Evolutionary conservation across 2,113 vertebrate genomes (phyloP), one percentile per base, ranked within the genome.

Genomic region (Coryphaenoides rupestris): DNA sequence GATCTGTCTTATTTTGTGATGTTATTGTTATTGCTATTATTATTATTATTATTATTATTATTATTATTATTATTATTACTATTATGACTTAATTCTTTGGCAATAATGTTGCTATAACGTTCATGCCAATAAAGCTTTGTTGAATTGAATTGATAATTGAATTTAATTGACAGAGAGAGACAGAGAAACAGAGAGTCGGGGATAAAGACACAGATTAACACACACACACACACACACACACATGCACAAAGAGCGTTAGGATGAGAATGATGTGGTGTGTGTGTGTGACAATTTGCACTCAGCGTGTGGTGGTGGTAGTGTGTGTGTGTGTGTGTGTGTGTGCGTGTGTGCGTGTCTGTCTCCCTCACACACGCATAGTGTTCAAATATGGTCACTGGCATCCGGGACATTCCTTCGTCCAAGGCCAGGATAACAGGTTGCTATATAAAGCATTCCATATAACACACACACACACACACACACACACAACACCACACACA

Each of bases 301-400:
- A 61, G 13, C 55, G 68, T 77, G 64, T 23, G 13, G 33, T 61
- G 58, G 13, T 21, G 54, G 17, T 64, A 52, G 50, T 21, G 62
- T 40, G 24, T 55, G 24, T 55, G 26, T 65, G 53, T 46, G 53
- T 55, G 50, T 53, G 61, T 28, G 70, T 66, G 80, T 68, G 77
- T 74, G 73, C 59, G 24, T 63, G 68, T 67, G 55, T 66, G 45
- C 62, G 26, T 33, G 28, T 33, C 7, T 40, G 33, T 70, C 64
- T 19, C 66, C 69, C 75, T 74, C 72, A 86, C 49, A 49, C 75
- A 57, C 73, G 33, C 33, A 40, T 5, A 40, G 33, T 68, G 80
- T 78, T 81, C 84, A 89, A 87, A 89, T 89, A 89, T 87, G 87
- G 84, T 80, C 82, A 82, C 57, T 73, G 82, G 83, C 83, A 89